Evolutionary conservation across 2,113 vertebrate genomes (phyloP), one percentile per base, ranked within the genome.

Genomic region (Hydropotes inermis): DNA sequence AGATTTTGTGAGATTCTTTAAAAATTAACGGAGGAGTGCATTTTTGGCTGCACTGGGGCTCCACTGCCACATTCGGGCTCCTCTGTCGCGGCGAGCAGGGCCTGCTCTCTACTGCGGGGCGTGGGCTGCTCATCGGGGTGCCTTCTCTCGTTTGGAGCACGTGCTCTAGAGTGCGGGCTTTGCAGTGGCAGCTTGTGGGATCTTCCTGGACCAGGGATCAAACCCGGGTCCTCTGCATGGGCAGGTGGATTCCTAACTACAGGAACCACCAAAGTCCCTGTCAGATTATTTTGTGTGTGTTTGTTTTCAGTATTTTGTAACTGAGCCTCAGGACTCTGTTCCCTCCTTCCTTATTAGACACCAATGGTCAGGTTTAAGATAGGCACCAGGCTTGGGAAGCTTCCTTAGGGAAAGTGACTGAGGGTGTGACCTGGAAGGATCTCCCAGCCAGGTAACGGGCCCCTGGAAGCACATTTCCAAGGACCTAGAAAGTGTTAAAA

Each of bases 81-180:
- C 70, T 74, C 70, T 14, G 21, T 2, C 0, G 67, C 11, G 1
- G 70, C 2, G 11, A 43, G 21, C 70, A 14, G 70, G 36, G 36
- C 28, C 60, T 14, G 70, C 70, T 25, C 70, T 36, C 70, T 19
- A 13, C 0, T 3, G 70, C 21, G 1, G 17, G n/a, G 10, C 6
- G 11, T 1, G 0, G 70, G 70, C 36, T 25, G 19, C 21, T 11
- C 12, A 3, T 12, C 13, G 0, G 4, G 36, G 70, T 3, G 36
- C 36, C 19, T 23, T 7, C 70, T 36, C 36, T 3, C 3, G 11
- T 74, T 23, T 39, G 70, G 21, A 14, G 36, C 21, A 12, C 1
- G 5, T 3, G 67, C 36, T 11, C 36, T 12, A 11, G 36, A 25
- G 21, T 1, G 2, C 70, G 7, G 36, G 11, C 36, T 39, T 39